These are phyloP conservation scores for Paelopatides confundens DNA, from an alignment of 53 echinoderm and acorn worm species.

Conservation along the genomic window DNA sequence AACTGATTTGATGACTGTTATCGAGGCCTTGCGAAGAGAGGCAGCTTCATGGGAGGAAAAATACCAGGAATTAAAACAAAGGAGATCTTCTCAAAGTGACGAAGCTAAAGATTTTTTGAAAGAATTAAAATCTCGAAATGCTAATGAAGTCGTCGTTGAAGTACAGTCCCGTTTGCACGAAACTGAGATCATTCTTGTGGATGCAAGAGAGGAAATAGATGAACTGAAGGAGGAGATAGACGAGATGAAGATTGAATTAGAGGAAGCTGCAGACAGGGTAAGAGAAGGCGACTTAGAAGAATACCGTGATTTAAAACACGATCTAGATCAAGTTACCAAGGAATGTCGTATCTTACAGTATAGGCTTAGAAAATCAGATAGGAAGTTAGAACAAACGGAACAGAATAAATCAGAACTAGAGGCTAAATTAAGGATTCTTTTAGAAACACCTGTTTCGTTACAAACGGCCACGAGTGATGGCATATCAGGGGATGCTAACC, in stretches of 20 bases:
- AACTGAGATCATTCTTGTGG: slow-evolving; percentile 67
- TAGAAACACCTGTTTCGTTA: slow-evolving; percentile 50
- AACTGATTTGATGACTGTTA: slow-evolving; percentile 47
- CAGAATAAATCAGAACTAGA: slow-evolving; percentile 76
- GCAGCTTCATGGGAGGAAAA: slow-evolving; percentile 72
- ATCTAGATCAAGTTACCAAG: slow-evolving; percentile 87
- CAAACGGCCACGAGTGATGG: background rate
- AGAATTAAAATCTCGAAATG: slow-evolving; percentile 34
- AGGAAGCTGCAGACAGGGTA: slow-evolving; percentile 86
- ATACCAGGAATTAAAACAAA: slow-evolving; percentile 65
- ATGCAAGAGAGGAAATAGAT: slow-evolving; percentile 81
- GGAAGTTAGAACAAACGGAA: slow-evolving; percentile 80
- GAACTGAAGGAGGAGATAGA: slow-evolving; percentile 72
- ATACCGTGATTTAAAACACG: slow-evolving; percentile 89
- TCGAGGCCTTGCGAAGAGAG: slow-evolving; percentile 66
- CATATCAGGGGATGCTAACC: slow-evolving; percentile 16
- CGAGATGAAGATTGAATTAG: slow-evolving; percentile 81
- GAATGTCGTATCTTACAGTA: slow-evolving; percentile 93
- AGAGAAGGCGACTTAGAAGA: slow-evolving; percentile 94
- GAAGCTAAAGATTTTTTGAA: slow-evolving; percentile 37
- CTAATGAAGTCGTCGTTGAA: slow-evolving; percentile 32
- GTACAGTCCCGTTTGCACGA: slow-evolving; percentile 58
- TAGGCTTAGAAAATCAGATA: slow-evolving; percentile 90
- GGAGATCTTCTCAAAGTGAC: slow-evolving; percentile 44
- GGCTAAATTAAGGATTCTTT: slow-evolving; percentile 67